These are phyloP conservation scores for Drosophila cracens DNA, from an alignment of 2,888 invertebrate species.

Conservation along the genomic window DNA sequence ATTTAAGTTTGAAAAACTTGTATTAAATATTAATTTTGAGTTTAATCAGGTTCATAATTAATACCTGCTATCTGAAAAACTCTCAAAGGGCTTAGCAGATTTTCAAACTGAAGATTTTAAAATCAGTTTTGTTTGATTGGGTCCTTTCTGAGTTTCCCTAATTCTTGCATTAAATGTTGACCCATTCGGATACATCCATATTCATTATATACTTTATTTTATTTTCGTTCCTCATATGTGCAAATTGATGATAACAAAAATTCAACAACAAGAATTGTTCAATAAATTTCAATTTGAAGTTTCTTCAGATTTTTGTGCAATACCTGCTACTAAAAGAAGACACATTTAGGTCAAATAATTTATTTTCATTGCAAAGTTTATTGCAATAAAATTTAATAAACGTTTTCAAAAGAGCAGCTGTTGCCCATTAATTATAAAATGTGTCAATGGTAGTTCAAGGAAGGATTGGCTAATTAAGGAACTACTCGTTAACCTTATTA, in stretches of 20 bases:
- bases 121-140: background rate
- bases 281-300: background rate
- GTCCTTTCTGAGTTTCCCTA: background rate
- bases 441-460: background rate
- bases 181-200: background rate
- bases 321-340: background rate
- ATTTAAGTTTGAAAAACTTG: background rate
- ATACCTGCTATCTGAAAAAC: background rate
- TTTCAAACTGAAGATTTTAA: background rate
- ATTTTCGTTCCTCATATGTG: background rate
- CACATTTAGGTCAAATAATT: background rate
- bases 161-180: background rate
- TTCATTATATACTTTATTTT: background rate
- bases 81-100: background rate
- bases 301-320: background rate
- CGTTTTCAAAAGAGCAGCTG: background rate
- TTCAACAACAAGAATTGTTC: background rate
- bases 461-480: constrained; percentile 3
- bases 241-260: background rate
- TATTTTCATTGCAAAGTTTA: background rate
- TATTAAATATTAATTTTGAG: background rate
- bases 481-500: background rate
- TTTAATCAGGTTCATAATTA: background rate
- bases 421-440: background rate
- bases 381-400: background rate